Base-by-base conservation (phyloP, 2,797 vertebrate species). In the Danionella dracula region DNA sequence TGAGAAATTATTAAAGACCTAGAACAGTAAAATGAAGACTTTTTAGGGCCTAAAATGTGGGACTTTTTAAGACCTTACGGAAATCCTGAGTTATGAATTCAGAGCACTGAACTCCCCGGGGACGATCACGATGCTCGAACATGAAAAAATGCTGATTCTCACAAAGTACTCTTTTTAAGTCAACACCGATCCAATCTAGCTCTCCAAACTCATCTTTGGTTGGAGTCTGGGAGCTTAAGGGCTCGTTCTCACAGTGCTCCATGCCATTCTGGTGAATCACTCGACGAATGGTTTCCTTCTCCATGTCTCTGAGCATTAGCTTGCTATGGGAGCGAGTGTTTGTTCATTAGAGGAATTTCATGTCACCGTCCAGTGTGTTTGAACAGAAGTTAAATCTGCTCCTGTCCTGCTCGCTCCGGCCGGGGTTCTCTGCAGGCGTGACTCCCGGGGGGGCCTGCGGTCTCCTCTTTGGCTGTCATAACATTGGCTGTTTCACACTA, bases 381-480 rank as follows among this genome's bases (percentile, higher is more conserved):
- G 53, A 49, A 37, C 34, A 66, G 17, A 57, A 66, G 34, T 40
- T 15, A 57, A 56, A 56, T 46, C 51, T 35, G 40, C 38, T 66
- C 41, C 15, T 49, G 12, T 1, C 7, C 63, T 56, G 15, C 5
- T n/a, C 17, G 38, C 44, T 57, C 12, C n/a, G 19, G 34, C 56
- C 40, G 17, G 34, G 48, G 42, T 46, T 48, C 8, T 8, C 42
- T 56, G 42, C 31, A 57, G 53, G 63, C 40, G 51, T 66, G 45
- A 49, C 42, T 66, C 42, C 53, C 53, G 12, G 7, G 21, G 44
- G 44, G 64, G 34, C n/a, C 21, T 66, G 64, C 40, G 64, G 53
- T 57, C 64, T 57, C 41, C 63, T 38, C 23, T 40, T 21, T 66
- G 64, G 64, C 53, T 66, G 64, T 49, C 44, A 66, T 32, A 57